A percentile compares a stretch with the other conserved stretches of the same genome.
phyloP scores from a whole-genome alignment of 2,888 invertebrate species.

The Ichneumoninae sp. region DNA sequence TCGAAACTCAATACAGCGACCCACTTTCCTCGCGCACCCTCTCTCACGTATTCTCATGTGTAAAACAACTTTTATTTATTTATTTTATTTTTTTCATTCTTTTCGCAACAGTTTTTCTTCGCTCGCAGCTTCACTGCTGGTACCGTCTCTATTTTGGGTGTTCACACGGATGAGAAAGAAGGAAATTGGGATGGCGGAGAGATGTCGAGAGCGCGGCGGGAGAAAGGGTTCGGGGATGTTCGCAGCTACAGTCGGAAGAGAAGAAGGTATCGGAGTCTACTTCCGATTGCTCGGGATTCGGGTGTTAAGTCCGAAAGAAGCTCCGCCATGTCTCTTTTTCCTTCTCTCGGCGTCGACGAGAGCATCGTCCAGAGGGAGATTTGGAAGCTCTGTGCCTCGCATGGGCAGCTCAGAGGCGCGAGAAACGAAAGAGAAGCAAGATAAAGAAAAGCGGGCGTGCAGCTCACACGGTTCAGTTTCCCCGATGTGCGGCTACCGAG shows the following conservation, averaged over 20 bases:
- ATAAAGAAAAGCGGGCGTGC: slow-evolving; percentile 11
- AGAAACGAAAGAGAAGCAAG: slow-evolving; percentile 26
- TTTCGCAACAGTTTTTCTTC: slow-evolving; percentile 36
- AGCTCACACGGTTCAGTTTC: slow-evolving; percentile 57
- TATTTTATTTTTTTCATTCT: slow-evolving; percentile 3
- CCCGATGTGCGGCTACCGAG: slow-evolving; percentile 41
- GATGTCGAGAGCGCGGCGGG: not conserved
- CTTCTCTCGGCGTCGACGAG: slow-evolving; percentile 22
- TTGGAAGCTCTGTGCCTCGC: slow-evolving; percentile 53
- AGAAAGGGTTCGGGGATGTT: slow-evolving; percentile 2
- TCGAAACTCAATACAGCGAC: slow-evolving; percentile 32
- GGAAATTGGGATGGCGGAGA: not conserved
- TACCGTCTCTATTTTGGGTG: slow-evolving; percentile 27
- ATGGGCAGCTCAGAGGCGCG: slow-evolving; percentile 49
- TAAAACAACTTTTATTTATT: slow-evolving; percentile 16
- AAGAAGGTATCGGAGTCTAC: slow-evolving; percentile 60
- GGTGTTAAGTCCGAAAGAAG: slow-evolving; percentile 59
- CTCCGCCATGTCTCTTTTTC: slow-evolving; percentile 34
- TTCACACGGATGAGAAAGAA: slow-evolving; percentile 17
- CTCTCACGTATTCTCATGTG: slow-evolving; percentile 23
- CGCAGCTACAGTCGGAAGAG: slow-evolving; percentile 19
- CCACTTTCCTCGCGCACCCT: slow-evolving; percentile 46
- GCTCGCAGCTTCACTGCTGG: not conserved
- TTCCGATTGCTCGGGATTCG: slow-evolving; percentile 60
- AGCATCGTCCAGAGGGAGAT: slow-evolving; percentile 59